phyloP scores from a whole-genome alignment of 2,888 invertebrate species.

The Lymantria dispar region DNA sequence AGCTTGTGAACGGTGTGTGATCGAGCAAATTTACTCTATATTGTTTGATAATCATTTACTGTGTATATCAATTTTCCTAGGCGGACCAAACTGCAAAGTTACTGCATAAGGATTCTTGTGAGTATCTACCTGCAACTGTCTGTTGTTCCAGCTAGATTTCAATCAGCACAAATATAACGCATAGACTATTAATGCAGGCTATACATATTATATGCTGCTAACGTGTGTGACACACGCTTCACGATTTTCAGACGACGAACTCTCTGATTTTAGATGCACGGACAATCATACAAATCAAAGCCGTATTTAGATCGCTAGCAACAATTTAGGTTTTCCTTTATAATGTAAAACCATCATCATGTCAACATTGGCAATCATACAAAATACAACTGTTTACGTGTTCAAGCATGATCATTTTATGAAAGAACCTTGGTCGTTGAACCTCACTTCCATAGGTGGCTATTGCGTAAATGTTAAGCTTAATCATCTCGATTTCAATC shows the following conservation, averaged over 20 bases:
- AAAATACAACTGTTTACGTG: neutral
- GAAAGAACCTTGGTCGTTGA: neutral
- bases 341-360: no score
- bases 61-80: conserved; percentile 22
- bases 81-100: conserved; percentile 11
- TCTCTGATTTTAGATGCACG: conserved; percentile 10
- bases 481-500: conserved; percentile 17
- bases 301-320: no score
- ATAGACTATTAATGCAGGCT: conserved; percentile 1
- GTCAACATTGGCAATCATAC: neutral
- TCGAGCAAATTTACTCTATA: neutral
- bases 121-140: conserved; percentile 23
- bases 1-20: no score
- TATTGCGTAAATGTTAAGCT: conserved; percentile 11
- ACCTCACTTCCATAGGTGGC: conserved; percentile 4
- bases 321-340: no score
- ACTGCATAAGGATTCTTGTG: conserved; percentile 15
- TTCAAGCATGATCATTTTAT: neutral
- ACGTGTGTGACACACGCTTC: conserved; percentile 16
- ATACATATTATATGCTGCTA: conserved; percentile 8
- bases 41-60: neutral
- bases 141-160: neutral
- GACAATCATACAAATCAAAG: conserved; percentile 1
- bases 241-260: conserved; percentile 9
- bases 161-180: neutral